Conservation (phyloP, 1,140 invertebrate species). For the Caenorhabditis brenneri region DNA sequence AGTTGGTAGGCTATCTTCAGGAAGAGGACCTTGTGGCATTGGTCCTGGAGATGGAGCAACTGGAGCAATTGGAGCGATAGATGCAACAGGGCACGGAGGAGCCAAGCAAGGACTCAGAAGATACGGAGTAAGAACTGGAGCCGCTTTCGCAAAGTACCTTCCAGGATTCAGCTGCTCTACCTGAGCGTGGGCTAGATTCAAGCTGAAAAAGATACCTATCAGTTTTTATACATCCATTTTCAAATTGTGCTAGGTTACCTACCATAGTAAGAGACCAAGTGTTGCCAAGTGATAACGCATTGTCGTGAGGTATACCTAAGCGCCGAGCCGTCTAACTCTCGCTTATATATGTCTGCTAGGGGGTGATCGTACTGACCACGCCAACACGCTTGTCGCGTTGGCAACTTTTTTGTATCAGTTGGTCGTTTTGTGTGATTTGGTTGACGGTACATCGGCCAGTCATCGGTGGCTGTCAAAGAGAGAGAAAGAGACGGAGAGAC, state of each 20-base stretch:
- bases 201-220: neutral
- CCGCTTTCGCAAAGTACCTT: slow-evolving; percentile 22
- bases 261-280: slow-evolving; percentile 25
- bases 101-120: neutral
- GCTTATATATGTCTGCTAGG: neutral
- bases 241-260: neutral
- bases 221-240: neutral
- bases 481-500: neutral
- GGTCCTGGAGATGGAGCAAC: neutral
- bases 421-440: slow-evolving; percentile 33
- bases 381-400: neutral
- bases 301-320: slow-evolving; percentile 7
- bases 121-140: slow-evolving; percentile 19
- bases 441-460: neutral
- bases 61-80: neutral
- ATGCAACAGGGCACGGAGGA: neutral
- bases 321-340: slow-evolving; percentile 31
- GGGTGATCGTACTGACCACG: slow-evolving; percentile 11
- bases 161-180: slow-evolving; percentile 23
- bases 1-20: slow-evolving; percentile 5
- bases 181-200: neutral
- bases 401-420: slow-evolving; percentile 40
- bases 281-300: slow-evolving; percentile 35
- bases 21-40: neutral
- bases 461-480: slow-evolving; percentile 2